A percentile compares a stretch with the other conserved stretches of the same genome.
These are phyloP conservation scores for Leptocoma aspasia DNA, from an alignment of 2,113 vertebrate genomes.

Conservation along the genomic window DNA sequence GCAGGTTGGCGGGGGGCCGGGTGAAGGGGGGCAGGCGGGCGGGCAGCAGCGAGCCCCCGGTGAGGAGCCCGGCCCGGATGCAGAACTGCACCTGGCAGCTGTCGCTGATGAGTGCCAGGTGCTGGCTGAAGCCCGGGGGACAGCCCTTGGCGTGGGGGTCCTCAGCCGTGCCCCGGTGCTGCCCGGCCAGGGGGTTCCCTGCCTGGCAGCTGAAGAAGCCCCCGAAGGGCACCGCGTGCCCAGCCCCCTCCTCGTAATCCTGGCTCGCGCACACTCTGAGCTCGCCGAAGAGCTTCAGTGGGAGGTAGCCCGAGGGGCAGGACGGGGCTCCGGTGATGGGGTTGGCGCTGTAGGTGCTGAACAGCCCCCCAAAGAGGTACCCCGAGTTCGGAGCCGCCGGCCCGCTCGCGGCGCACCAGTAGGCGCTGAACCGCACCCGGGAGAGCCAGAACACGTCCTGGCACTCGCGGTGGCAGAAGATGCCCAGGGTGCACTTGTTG, in stretches of 20 bases:
- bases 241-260: slow-evolving; percentile 75
- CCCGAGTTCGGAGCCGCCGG: slow-evolving; percentile 40
- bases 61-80: slow-evolving; percentile 78
- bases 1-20: slow-evolving; percentile 64
- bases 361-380: slow-evolving; percentile 88
- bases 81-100: slow-evolving; percentile 90
- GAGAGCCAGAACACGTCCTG: slow-evolving; percentile 74
- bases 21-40: slow-evolving; percentile 83
- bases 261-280: slow-evolving; percentile 81
- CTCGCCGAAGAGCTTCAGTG: slow-evolving; percentile 74
- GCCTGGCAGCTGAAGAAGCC: slow-evolving; percentile 90
- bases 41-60: slow-evolving; percentile 70
- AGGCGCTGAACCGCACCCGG: slow-evolving; percentile 73
- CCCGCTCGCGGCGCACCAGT: slow-evolving; percentile 76
- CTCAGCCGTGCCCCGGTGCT: background rate
- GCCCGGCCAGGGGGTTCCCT: slow-evolving; percentile 73
- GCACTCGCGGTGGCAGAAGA: slow-evolving; percentile 74
- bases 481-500: background rate
- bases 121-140: slow-evolving; percentile 85
- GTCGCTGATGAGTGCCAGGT: slow-evolving; percentile 82
- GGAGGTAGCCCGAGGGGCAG: slow-evolving; percentile 75
- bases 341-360: slow-evolving; percentile 72
- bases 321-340: slow-evolving; percentile 78
- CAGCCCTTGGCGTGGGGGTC: slow-evolving; percentile 69
- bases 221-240: slow-evolving; percentile 79